A percentile compares a stretch with the other conserved stretches of the same genome.
These are phyloP conservation scores for Rugalucina vietnamica DNA, from an alignment of 2,888 invertebrate genomes.

Conservation along the genomic window DNA sequence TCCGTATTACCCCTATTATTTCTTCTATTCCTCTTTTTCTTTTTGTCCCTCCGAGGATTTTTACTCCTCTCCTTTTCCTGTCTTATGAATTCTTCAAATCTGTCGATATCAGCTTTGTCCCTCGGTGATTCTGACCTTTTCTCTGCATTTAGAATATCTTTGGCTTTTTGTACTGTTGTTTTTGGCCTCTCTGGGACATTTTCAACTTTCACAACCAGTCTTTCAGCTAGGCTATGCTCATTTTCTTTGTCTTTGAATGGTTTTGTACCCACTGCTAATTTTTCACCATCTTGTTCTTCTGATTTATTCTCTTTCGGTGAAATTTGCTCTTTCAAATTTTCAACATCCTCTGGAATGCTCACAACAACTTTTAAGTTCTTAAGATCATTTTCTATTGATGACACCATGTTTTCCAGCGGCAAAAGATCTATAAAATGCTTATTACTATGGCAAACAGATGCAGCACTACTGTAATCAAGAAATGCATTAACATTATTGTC, in stretches of 20 bases:
- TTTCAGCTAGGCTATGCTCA: slow-evolving; percentile 39
- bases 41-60: slow-evolving; percentile 62
- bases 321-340: slow-evolving; percentile 67
- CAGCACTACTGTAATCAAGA: background rate
- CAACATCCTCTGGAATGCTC: slow-evolving; percentile 60
- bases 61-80: slow-evolving; percentile 55
- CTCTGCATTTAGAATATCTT: slow-evolving; percentile 66
- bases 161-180: slow-evolving; percentile 54
- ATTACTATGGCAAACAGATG: background rate
- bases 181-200: slow-evolving; percentile 41
- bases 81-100: slow-evolving; percentile 52
- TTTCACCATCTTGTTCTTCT: slow-evolving; percentile 46
- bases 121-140: slow-evolving; percentile 61
- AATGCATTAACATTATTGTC: background rate
- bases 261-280: slow-evolving; percentile 12
- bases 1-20: slow-evolving; percentile 61
- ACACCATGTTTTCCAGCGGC: slow-evolving; percentile 24
- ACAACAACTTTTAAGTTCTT: slow-evolving; percentile 60
- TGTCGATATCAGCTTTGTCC: slow-evolving; percentile 33
- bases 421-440: slow-evolving; percentile 20
- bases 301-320: slow-evolving; percentile 70
- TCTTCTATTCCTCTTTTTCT: slow-evolving; percentile 60
- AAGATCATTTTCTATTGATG: slow-evolving; percentile 38
- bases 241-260: slow-evolving; percentile 36
- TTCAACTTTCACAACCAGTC: slow-evolving; percentile 51